Percentiles rank a stretch among this genome's conserved stretches.
These are phyloP conservation scores for Trogon surrucura DNA, from an alignment of 2,113 vertebrate species.

Conservation along the genomic window DNA sequence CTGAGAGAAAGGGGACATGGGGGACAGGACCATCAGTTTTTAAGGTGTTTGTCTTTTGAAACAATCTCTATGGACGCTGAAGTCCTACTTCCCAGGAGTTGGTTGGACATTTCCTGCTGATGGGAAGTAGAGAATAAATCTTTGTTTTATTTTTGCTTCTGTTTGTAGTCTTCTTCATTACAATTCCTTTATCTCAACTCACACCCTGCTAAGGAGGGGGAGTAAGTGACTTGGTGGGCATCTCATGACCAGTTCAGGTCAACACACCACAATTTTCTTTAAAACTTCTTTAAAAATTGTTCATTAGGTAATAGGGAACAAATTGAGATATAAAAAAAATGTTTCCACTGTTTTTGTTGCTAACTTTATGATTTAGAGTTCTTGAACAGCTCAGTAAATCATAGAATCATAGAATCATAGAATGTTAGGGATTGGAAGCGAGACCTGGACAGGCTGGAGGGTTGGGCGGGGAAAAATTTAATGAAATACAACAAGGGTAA, in stretches of 20 bases:
- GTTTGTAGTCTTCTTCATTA: neutral
- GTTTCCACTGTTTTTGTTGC: neutral
- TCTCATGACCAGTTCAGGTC: neutral
- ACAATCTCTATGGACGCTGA: accelerated
- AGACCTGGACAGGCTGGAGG: no score
- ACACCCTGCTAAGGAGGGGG: neutral
- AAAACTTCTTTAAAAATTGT: neutral
- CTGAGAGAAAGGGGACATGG: neutral
- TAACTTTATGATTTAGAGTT: neutral
- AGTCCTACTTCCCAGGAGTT: neutral
- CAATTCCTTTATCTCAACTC: neutral
- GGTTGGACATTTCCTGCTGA: neutral
- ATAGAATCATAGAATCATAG: no score
- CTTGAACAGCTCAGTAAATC: neutral
- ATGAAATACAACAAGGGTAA: no score
- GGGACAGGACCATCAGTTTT: neutral
- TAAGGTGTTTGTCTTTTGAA: neutral
- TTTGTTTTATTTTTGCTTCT: neutral
- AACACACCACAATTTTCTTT: neutral
- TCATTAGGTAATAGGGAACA: neutral
- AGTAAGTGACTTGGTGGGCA: neutral
- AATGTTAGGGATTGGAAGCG: no score
- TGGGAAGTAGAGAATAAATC: neutral
- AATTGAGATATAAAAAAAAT: neutral
- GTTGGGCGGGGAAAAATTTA: no score